Percentiles rank a stretch among this genome's conserved stretches.
Conservation (phyloP, 2,888 invertebrate species). For the Slavum lentiscoides region DNA sequence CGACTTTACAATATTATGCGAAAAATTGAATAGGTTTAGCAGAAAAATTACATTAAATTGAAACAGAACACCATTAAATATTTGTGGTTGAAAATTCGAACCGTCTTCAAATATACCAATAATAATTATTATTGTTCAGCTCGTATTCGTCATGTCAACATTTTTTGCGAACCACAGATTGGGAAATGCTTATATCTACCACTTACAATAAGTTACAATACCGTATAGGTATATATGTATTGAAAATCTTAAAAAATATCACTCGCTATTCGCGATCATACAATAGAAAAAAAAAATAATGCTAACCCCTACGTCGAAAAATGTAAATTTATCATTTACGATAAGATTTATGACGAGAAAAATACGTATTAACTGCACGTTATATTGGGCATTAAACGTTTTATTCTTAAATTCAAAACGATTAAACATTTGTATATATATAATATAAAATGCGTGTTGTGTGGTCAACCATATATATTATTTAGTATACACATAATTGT, state of each 20-base stretch:
- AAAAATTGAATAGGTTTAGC: too few species aligned
- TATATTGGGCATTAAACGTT: too few species aligned
- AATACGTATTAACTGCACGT: background rate
- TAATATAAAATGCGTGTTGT: conserved; percentile 2
- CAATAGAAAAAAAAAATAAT: background rate
- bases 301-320: background rate
- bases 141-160: too few species aligned
- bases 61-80: too few species aligned
- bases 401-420: conserved; percentile 4
- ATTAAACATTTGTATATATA: conserved; percentile 23
- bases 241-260: background rate
- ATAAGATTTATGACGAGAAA: conserved; percentile 12
- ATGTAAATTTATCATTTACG: conserved; percentile 6
- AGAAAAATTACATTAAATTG: too few species aligned
- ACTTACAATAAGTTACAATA: background rate
- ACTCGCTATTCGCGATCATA: background rate
- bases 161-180: too few species aligned
- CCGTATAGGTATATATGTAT: background rate
- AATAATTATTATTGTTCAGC: too few species aligned
- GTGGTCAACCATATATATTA: background rate
- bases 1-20: too few species aligned
- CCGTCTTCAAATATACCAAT: too few species aligned
- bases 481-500: conserved; percentile 1
- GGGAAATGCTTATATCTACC: too few species aligned
- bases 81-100: too few species aligned